Conservation (phyloP, 2,113 vertebrate species). For the Oryzias melastigma region DNA sequence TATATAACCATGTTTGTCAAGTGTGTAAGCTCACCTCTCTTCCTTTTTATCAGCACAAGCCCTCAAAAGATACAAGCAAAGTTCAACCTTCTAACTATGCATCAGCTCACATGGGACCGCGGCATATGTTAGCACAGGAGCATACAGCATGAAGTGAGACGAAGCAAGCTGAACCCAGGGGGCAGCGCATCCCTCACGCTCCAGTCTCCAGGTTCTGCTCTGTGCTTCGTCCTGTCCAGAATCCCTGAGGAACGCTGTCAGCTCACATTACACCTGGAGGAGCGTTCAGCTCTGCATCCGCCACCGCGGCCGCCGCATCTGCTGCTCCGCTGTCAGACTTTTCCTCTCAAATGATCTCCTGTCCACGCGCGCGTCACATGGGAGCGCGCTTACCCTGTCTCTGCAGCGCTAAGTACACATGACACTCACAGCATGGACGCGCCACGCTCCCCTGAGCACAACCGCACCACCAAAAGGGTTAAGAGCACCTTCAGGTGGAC, state of each 20-base stretch:
- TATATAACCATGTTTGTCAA: slow-evolving; percentile 7
- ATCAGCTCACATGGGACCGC: slow-evolving; percentile 38
- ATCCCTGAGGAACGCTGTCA: slow-evolving; percentile 66
- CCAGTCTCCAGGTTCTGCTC: slow-evolving; percentile 26
- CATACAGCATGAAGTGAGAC: slow-evolving; percentile 33
- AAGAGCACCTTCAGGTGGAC: slow-evolving; percentile 71
- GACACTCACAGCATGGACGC: slow-evolving; percentile 60
- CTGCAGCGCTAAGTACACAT: slow-evolving; percentile 53
- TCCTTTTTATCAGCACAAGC: slow-evolving; percentile 26
- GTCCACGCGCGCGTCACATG: slow-evolving; percentile 39
- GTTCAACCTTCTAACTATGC: slow-evolving; percentile 44
- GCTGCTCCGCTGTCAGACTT: slow-evolving; percentile 40
- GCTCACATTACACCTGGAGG: slow-evolving; percentile 66
- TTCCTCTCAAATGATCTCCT: slow-evolving; percentile 58
- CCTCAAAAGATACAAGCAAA: slow-evolving; percentile 33
- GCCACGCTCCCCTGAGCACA: slow-evolving; percentile 50
- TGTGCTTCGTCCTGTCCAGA: slow-evolving; percentile 31
- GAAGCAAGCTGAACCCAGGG: slow-evolving; percentile 9
- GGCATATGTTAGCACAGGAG: slow-evolving; percentile 27
- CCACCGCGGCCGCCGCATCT: slow-evolving; percentile 4
- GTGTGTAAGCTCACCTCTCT: slow-evolving; percentile 8
- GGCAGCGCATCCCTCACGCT: slow-evolving; percentile 43
- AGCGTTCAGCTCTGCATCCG: slow-evolving; percentile 44
- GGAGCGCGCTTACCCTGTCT: slow-evolving; percentile 50
- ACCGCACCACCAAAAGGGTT: slow-evolving; percentile 66